These are phyloP conservation scores for Coluber constrictor DNA, from an alignment of 2,797 vertebrate genomes.

Conservation along the genomic window DNA sequence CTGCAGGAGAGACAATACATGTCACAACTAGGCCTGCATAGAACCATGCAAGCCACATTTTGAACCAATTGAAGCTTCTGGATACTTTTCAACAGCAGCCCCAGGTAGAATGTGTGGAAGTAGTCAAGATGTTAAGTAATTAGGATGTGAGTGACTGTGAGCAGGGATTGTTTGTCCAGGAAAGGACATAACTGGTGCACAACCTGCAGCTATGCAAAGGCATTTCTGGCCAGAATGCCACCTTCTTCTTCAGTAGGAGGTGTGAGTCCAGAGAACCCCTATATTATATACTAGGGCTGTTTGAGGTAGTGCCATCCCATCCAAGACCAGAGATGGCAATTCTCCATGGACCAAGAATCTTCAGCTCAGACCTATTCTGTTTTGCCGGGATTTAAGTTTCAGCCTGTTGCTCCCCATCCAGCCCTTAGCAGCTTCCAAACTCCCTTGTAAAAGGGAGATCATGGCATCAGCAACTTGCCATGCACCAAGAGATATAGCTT, in stretches of 20 bases:
- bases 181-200: background rate
- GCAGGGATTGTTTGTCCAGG: background rate
- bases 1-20: background rate
- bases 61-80: background rate
- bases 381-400: background rate
- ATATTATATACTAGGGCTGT: background rate
- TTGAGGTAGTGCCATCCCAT: background rate
- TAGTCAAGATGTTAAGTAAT: background rate
- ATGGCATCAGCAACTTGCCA: background rate
- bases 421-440: background rate
- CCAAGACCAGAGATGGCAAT: background rate
- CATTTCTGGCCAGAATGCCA: background rate
- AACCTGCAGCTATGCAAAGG: background rate
- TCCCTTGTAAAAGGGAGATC: background rate
- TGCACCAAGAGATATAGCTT: background rate
- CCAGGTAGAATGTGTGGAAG: background rate
- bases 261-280: background rate
- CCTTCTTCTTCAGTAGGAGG: background rate
- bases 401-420: background rate
- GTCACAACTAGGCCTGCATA: background rate
- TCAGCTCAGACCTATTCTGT: background rate
- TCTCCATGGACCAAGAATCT: background rate
- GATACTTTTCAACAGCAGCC: background rate
- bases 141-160: background rate
- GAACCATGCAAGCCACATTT: background rate